Conservation (phyloP, 2,113 vertebrate genomes). For the Catagonus wagneri region DNA sequence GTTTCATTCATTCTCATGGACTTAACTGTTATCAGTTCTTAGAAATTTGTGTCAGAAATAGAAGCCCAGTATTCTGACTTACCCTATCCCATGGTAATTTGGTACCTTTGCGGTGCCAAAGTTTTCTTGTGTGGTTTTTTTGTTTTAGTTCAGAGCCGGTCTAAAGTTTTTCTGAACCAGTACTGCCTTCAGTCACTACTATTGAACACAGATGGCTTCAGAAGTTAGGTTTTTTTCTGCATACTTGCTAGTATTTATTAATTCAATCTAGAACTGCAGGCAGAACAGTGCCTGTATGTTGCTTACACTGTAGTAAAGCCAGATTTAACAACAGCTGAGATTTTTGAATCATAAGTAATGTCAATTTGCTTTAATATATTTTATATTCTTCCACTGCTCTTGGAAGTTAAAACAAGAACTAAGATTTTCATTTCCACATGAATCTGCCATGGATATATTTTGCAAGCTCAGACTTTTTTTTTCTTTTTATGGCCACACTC, state of each 20-base stretch:
- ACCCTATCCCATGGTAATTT: not conserved
- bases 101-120: not conserved
- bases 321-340: not conserved
- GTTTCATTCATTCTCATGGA: not conserved
- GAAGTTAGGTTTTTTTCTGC: slow-evolving; percentile 63
- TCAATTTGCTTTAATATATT: slow-evolving; percentile 37
- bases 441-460: not conserved
- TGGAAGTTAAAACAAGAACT: slow-evolving; percentile 31
- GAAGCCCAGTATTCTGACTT: not conserved
- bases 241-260: slow-evolving; percentile 42
- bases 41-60: slow-evolving; percentile 35
- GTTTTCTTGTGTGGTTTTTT: not conserved
- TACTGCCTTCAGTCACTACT: not conserved
- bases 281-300: not conserved
- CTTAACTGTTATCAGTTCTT: not conserved
- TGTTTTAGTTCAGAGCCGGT: not conserved
- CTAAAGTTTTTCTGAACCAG: not conserved
- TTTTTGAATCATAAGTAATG: slow-evolving; percentile 40
- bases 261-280: slow-evolving; percentile 28
- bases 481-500: no score
- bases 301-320: not conserved
- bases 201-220: not conserved
- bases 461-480: slow-evolving; percentile 8
- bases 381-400: not conserved
- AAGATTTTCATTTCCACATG: not conserved